phyloP scores from a whole-genome alignment of 2,888 invertebrate genomes.

The Eupeodes luniger region DNA sequence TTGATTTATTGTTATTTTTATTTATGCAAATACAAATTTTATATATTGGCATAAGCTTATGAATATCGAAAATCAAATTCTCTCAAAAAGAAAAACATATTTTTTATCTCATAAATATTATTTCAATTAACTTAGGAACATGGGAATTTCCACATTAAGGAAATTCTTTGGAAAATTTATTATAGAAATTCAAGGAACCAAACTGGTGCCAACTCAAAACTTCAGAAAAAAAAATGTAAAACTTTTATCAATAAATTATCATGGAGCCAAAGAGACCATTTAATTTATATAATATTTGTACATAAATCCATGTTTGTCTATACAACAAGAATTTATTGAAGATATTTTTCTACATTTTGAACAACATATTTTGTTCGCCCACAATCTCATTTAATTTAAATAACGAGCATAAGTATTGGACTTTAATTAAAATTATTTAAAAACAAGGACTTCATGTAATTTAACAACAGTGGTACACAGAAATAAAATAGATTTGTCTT shows the following conservation, averaged over 20 bases:
- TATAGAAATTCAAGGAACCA: neutral
- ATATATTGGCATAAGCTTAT: too few relatives aligned
- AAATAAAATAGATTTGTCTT: too few relatives aligned
- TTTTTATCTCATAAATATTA: neutral
- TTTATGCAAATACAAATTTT: too few relatives aligned
- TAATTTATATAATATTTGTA: too few relatives aligned
- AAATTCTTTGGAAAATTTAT: neutral
- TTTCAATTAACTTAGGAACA: neutral
- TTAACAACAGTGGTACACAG: too few relatives aligned
- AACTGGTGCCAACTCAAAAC: conserved; percentile 3
- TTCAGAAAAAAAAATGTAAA: neutral
- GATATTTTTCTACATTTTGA: neutral
- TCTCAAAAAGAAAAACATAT: too few relatives aligned
- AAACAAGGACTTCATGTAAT: too few relatives aligned
- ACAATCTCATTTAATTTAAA: neutral
- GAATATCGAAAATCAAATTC: too few relatives aligned
- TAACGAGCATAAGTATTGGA: too few relatives aligned
- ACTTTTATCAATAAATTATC: conserved; percentile 9
- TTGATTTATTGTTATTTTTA: too few relatives aligned
- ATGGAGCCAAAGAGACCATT: conserved; percentile 5
- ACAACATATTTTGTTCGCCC: neutral
- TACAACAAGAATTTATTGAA: neutral
- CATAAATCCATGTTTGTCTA: neutral
- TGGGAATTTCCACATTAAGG: neutral
- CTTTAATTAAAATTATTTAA: too few relatives aligned